phyloP scores from a whole-genome alignment of 2,888 invertebrate species.

The Cephus pygmeus region DNA sequence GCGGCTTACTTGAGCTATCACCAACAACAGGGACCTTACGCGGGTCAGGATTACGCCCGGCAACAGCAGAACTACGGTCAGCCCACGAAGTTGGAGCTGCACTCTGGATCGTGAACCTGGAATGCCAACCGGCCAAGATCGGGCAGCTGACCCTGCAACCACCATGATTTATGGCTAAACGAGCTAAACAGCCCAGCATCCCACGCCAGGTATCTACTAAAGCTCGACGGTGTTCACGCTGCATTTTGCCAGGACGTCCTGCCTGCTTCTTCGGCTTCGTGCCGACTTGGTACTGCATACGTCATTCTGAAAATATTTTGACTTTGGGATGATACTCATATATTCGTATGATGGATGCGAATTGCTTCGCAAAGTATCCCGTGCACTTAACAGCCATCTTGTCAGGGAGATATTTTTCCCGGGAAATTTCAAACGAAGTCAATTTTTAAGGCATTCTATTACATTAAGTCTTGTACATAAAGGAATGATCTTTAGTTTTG shows the following conservation, averaged over 20 bases:
- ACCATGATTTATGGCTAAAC: conserved; percentile 57
- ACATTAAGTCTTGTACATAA: not conserved
- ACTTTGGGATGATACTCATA: conserved; percentile 42
- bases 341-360: conserved; percentile 6
- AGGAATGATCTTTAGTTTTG: not conserved
- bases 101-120: conserved; percentile 45
- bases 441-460: not conserved
- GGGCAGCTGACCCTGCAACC: conserved; percentile 55
- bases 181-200: conserved; percentile 49
- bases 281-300: conserved; percentile 31
- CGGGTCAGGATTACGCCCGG: conserved; percentile 35
- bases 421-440: not conserved
- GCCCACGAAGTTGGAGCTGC: conserved; percentile 41
- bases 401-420: not conserved
- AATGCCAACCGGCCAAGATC: conserved; percentile 41
- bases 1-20: conserved; percentile 38
- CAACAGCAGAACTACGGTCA: conserved; percentile 40
- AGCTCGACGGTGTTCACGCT: conserved; percentile 35
- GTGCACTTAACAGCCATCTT: not conserved
- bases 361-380: not conserved
- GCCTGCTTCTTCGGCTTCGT: conserved; percentile 22
- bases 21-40: conserved; percentile 34
- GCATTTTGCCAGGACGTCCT: conserved; percentile 36
- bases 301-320: conserved; percentile 57
- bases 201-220: conserved; percentile 52